phyloP scores from a whole-genome alignment of 2,797 vertebrate genomes.

The Macropodus opercularis region DNA sequence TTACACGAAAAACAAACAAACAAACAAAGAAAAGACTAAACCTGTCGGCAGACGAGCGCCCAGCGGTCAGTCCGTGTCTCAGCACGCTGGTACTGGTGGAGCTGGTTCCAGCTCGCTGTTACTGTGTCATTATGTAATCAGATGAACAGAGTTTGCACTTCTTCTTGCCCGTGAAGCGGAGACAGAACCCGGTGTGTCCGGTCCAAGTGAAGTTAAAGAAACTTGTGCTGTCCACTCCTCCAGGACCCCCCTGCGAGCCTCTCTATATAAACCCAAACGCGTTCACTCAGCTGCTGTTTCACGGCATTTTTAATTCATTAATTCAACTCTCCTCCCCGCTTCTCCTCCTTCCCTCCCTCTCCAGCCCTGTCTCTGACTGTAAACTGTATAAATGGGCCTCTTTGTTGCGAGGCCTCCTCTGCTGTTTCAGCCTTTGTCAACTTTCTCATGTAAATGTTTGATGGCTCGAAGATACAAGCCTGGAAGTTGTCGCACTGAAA shows the following conservation, averaged over 20 bases:
- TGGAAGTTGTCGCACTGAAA: slow-evolving; percentile 66
- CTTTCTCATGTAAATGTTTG: slow-evolving; percentile 77
- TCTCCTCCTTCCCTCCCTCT: slow-evolving; percentile 70
- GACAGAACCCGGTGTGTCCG: slow-evolving; percentile 42
- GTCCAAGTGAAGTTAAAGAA: slow-evolving; percentile 53
- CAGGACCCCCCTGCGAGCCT: slow-evolving; percentile 53
- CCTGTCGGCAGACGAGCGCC: slow-evolving; percentile 14
- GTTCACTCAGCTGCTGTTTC: slow-evolving; percentile 65
- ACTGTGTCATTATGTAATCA: slow-evolving; percentile 78
- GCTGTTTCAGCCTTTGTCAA: slow-evolving; percentile 81
- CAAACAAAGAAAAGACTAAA: not conserved
- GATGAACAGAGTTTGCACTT: slow-evolving; percentile 50
- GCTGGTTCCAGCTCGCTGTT: slow-evolving; percentile 66
- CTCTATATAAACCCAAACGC: slow-evolving; percentile 71
- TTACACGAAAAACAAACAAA: not conserved
- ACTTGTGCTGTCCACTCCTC: slow-evolving; percentile 61
- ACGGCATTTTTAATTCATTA: slow-evolving; percentile 83
- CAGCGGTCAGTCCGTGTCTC: slow-evolving; percentile 42
- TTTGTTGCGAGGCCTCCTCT: slow-evolving; percentile 79
- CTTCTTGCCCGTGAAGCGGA: slow-evolving; percentile 45
- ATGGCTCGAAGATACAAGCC: slow-evolving; percentile 76
- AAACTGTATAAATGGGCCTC: slow-evolving; percentile 76
- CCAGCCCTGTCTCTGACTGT: slow-evolving; percentile 62
- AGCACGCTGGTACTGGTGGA: slow-evolving; percentile 70
- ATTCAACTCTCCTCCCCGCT: slow-evolving; percentile 78